A percentile compares a stretch with the other conserved stretches of the same genome.
phyloP scores from a whole-genome alignment of 2,113 vertebrate genomes.

The Mustela nigripes region DNA sequence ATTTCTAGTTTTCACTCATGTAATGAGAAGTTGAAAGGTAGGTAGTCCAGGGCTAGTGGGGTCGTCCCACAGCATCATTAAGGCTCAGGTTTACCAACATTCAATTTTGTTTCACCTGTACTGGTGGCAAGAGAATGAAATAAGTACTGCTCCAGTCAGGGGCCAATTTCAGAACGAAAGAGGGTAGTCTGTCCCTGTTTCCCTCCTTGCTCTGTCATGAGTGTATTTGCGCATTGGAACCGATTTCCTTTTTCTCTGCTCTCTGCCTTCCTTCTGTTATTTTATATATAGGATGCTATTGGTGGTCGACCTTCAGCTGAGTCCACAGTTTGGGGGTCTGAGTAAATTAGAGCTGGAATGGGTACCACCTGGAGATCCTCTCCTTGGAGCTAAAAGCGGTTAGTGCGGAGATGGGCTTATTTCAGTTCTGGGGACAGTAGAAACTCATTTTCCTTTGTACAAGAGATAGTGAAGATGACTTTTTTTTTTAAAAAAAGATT shows the following conservation, averaged over 20 bases:
- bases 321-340: background rate
- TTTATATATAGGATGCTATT: background rate
- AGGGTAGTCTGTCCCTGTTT: background rate
- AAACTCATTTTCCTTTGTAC: conserved; percentile 8
- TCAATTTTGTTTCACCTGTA: background rate
- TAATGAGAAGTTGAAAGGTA: background rate
- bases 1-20: background rate
- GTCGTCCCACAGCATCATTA: background rate
- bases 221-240: background rate
- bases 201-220: background rate
- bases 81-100: background rate
- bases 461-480: background rate
- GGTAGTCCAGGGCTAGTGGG: background rate
- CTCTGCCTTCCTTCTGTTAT: background rate
- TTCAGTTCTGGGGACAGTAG: background rate
- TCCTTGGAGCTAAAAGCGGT: background rate
- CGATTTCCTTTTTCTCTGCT: background rate
- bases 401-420: background rate
- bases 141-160: background rate
- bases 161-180: background rate
- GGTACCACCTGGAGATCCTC: background rate
- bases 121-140: background rate
- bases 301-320: background rate
- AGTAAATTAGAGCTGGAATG: background rate
- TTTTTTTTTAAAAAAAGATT: background rate